Conservation (phyloP, 2,888 invertebrate species). For the Polydrusus pterygomalis region DNA sequence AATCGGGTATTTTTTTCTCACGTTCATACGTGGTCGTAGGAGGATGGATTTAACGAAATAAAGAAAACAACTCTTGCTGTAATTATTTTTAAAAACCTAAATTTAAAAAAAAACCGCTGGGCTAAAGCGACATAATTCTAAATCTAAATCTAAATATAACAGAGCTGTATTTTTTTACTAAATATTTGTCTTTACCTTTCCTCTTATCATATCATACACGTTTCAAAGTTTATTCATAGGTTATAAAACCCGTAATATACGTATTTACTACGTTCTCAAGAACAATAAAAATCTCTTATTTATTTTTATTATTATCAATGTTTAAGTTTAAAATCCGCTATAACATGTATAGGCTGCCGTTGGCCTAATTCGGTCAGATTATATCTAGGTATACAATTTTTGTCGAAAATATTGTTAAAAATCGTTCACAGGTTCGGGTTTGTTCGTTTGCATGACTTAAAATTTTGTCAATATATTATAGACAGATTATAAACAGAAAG, state of each 20-base stretch:
- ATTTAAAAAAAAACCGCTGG: not conserved
- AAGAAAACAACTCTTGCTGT: too few species aligned
- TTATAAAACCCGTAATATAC: not conserved
- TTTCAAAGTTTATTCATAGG: slow-evolving; percentile 10
- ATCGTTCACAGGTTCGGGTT: too few species aligned
- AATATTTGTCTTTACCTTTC: slow-evolving; percentile 16
- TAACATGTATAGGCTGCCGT: too few species aligned
- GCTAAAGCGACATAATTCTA: not conserved
- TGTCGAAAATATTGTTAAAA: too few species aligned
- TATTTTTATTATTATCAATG: not conserved
- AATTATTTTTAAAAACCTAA: too few species aligned
- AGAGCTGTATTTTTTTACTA: not conserved
- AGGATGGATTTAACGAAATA: too few species aligned
- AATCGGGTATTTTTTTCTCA: too few species aligned
- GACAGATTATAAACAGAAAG: too few species aligned
- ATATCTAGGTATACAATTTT: too few species aligned
- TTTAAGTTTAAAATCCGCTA: not conserved
- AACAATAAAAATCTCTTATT: slow-evolving; percentile 1
- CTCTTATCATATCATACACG: not conserved
- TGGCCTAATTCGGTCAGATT: not conserved
- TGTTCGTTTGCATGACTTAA: too few species aligned
- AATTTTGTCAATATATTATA: too few species aligned
- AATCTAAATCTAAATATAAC: not conserved
- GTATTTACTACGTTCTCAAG: not conserved
- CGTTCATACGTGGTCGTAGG: too few species aligned